These are phyloP conservation scores for Sminthurinus aureus DNA, from an alignment of 2,888 invertebrate species.

Conservation along the genomic window DNA sequence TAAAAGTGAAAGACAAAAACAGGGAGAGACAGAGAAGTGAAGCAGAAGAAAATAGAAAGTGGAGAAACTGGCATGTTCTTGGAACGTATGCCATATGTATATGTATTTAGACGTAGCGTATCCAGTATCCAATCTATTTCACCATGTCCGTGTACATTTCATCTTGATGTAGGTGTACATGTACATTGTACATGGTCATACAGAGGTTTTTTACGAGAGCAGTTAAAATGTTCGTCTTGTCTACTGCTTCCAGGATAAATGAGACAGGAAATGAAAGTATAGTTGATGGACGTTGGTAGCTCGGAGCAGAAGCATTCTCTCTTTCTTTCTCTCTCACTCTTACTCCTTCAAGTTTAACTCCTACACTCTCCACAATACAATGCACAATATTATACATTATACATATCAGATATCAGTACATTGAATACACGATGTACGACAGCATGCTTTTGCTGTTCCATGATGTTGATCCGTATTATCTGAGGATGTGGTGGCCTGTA, in stretches of 20 bases:
- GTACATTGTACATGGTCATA: background rate
- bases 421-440: no score
- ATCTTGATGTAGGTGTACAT: no score
- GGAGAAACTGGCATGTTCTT: no score
- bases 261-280: slow-evolving; percentile 33
- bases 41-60: no score
- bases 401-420: background rate
- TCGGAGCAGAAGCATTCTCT: background rate
- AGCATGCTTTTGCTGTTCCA: background rate
- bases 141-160: background rate
- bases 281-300: slow-evolving; percentile 18
- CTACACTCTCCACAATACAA: background rate
- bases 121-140: background rate
- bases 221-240: slow-evolving; percentile 30
- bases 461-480: background rate
- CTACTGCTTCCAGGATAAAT: slow-evolving; percentile 10
- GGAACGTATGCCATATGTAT: no score
- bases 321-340: no score
- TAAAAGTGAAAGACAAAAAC: slow-evolving; percentile 20
- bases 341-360: background rate
- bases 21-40: background rate
- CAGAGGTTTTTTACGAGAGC: slow-evolving; percentile 26
- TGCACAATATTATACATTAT: no score
- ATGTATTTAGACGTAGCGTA: no score
- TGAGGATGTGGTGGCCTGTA: background rate